A percentile compares a stretch with the other conserved stretches of the same genome.
Conservation (phyloP, 1,140 invertebrate genomes). For the Drosophila ficusphila region DNA sequence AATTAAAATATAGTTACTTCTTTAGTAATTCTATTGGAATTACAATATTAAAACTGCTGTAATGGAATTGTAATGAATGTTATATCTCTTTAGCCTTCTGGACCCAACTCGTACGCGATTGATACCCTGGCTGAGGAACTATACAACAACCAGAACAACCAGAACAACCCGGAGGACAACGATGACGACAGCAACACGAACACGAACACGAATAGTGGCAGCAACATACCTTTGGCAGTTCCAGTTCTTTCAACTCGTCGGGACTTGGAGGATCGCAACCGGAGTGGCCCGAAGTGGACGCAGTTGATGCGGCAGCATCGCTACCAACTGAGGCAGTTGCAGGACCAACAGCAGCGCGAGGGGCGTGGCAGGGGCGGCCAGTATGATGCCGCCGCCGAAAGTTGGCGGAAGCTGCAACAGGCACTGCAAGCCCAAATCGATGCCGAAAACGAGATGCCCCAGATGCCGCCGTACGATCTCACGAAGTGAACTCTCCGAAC, state of each 20-base stretch:
- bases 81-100: slow-evolving; percentile 17
- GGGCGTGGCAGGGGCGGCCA: slow-evolving; percentile 27
- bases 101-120: slow-evolving; percentile 22
- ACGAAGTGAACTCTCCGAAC: slow-evolving; percentile 49
- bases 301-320: slow-evolving; percentile 65
- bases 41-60: too few species aligned
- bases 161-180: slow-evolving; percentile 22
- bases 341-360: slow-evolving; percentile 11
- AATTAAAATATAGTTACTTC: too few species aligned
- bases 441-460: slow-evolving; percentile 52
- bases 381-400: slow-evolving; percentile 60
- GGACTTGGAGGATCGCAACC: slow-evolving; percentile 10
- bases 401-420: slow-evolving; percentile 66
- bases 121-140: slow-evolving; percentile 56
- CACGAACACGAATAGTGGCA: slow-evolving; percentile 13
- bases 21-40: too few species aligned
- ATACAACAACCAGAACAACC: slow-evolving; percentile 37
- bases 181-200: slow-evolving; percentile 33
- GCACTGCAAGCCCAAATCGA: slow-evolving; percentile 28
- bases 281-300: slow-evolving; percentile 49
- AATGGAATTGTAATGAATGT: too few species aligned
- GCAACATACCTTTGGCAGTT: slow-evolving; percentile 25
- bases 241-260: background rate
- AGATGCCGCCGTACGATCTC: slow-evolving; percentile 54
- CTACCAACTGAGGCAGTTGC: slow-evolving; percentile 36